Percentiles rank a stretch among this genome's conserved stretches.
phyloP scores from a whole-genome alignment of 1,140 invertebrate genomes.

The Notospermus geniculatus region DNA sequence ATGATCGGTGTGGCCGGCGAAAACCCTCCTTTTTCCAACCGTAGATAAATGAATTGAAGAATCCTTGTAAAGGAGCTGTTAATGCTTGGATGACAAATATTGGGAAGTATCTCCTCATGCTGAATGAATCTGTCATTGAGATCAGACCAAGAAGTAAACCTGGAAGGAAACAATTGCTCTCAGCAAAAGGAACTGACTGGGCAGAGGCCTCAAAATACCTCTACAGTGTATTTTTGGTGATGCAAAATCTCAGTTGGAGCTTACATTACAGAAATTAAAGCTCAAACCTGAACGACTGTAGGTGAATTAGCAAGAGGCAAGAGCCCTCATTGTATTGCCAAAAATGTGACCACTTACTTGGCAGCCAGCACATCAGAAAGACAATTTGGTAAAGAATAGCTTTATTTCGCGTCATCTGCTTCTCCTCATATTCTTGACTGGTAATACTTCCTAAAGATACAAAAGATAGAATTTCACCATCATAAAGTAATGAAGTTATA shows the following conservation, averaged over 20 bases:
- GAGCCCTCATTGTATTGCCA: no score
- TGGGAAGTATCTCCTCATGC: constrained; percentile 13
- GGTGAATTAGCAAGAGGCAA: background rate
- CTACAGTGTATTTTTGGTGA: no score
- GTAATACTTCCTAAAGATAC: constrained; percentile 24
- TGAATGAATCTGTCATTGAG: constrained; percentile 15
- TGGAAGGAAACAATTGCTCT: background rate
- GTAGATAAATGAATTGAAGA: constrained; percentile 29
- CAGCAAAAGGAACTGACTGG: background rate
- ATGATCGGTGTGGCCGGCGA: constrained; percentile 14
- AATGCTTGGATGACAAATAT: constrained; percentile 20
- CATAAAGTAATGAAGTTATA: no score
- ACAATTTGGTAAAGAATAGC: constrained; percentile 27
- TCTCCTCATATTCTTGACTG: constrained; percentile 29
- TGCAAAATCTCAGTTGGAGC: no score
- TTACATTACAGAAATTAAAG: no score
- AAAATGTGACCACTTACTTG: constrained; percentile 20
- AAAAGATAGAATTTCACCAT: no score
- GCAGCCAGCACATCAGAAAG: constrained; percentile 29
- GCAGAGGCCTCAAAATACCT: background rate
- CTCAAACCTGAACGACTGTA: background rate
- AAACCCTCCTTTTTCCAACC: constrained; percentile 32
- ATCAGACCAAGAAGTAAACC: constrained; percentile 8
- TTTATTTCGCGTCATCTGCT: constrained; percentile 23
- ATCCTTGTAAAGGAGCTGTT: constrained; percentile 28